Evolutionary conservation across 1,140 invertebrate species (phyloP), one percentile per base, ranked within the genome.

Genomic region (Cotesia chilonis): DNA sequence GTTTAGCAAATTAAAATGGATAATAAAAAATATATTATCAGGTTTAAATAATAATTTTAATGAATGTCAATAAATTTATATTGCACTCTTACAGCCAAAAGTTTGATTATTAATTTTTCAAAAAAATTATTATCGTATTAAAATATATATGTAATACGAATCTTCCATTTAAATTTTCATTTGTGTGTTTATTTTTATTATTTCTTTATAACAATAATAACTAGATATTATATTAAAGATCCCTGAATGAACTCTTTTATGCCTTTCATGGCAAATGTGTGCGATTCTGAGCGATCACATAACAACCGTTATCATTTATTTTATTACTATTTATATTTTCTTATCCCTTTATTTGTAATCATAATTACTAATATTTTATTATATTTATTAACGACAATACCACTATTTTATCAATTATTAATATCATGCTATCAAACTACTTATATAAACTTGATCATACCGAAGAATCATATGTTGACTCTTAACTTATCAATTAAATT

Each of bases 201-300:
- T 36, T 38, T 41, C 6, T 71, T 69, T 17, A 71, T 61, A 66
- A 68, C 59, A 74, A 71, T 80, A 76, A 79, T 83, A 83, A 80
- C 77, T 82, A 84, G 71, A 80, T 79, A 80, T 47, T 47, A 47
- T 47, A 47, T 82, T 83, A 81, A 83, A 83, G 75, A 82, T 84
- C 81, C 81, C 82, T 84, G 82, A 84, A 83, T 82, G 79, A 78
- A 75, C 77, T 80, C 75, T 78, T 54, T 70, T 80, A 78, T 67
- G 74, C 75, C 77, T 51, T 74, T 77, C 77, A 80, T 83, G 81
- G 80, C 82, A 82, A 77, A 74, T 54, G 71, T 72, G 74, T 79
- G 70, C 69, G 63, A 52, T 47, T 61, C 70, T 70, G 70, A 75
- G 68, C 51, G 71, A 52, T 75, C 59, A 66, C 55, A n/a, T 71